Conservation (phyloP, 2,797 vertebrate species). For the Macroramphosus scolopax region DNA sequence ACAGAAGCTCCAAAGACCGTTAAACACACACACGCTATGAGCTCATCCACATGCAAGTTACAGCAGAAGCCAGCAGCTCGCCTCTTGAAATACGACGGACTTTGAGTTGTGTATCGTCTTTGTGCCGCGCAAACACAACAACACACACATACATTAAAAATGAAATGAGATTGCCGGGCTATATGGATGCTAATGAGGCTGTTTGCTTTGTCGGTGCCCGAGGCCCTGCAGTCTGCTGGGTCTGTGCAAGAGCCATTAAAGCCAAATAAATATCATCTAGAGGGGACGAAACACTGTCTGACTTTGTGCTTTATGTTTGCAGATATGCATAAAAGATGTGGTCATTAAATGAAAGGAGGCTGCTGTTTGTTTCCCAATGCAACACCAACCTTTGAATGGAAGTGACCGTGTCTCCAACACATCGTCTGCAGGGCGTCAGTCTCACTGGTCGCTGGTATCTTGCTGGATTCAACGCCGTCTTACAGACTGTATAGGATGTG, state of each 20-base stretch:
- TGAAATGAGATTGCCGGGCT: slow-evolving; percentile 39
- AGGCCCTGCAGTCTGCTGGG: slow-evolving; percentile 23
- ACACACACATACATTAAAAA: slow-evolving; percentile 44
- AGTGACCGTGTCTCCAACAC: background rate
- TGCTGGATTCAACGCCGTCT: background rate
- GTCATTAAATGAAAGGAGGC: slow-evolving; percentile 12
- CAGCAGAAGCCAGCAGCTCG: too few relatives aligned
- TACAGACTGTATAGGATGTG: background rate
- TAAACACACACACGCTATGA: too few relatives aligned
- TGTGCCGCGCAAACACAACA: slow-evolving; percentile 19
- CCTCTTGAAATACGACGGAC: slow-evolving; percentile 45
- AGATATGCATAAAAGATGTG: slow-evolving; percentile 16
- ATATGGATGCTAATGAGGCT: slow-evolving; percentile 47
- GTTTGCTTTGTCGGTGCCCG: slow-evolving; percentile 29
- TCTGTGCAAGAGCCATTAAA: slow-evolving; percentile 40
- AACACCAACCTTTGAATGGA: slow-evolving; percentile 1
- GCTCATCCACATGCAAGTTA: background rate
- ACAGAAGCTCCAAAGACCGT: too few relatives aligned
- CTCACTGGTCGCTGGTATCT: too few relatives aligned
- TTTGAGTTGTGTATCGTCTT: slow-evolving; percentile 36
- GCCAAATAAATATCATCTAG: slow-evolving; percentile 54
- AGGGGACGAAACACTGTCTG: slow-evolving; percentile 17
- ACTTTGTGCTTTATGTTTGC: slow-evolving; percentile 4
- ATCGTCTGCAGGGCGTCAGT: background rate
- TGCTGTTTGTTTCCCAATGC: background rate